Evolutionary conservation across 1,140 invertebrate genomes (phyloP).

Genomic region (Neocloeon triangulifer): DNA sequence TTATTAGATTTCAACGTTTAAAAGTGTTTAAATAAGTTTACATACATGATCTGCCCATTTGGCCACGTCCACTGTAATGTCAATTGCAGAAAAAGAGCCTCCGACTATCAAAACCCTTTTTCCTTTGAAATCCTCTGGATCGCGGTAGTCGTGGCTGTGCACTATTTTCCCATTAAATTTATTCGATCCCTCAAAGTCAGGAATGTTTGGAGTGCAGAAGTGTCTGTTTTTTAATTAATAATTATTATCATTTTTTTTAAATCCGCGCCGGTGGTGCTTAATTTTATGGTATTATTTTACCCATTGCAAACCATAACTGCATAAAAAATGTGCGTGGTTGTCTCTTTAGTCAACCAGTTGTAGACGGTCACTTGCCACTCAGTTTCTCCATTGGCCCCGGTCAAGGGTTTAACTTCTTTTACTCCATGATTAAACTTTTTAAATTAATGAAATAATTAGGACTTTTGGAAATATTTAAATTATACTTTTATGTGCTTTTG

Average conservation of each 20-base stretch:
- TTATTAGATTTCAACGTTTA: too few species aligned
- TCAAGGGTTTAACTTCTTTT: constrained; percentile 6
- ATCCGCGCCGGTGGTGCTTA: too few species aligned
- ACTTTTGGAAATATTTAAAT: too few species aligned
- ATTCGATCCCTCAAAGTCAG: constrained; percentile 26
- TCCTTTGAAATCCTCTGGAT: constrained; percentile 23
- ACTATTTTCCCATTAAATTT: constrained; percentile 29
- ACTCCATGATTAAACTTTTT: constrained; percentile 10
- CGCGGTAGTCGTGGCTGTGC: constrained; percentile 46
- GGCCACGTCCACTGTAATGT: constrained; percentile 35
- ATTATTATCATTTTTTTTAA: too few species aligned
- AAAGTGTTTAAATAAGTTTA: too few species aligned
- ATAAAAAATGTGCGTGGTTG: constrained; percentile 21
- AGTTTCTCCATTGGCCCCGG: neutral
- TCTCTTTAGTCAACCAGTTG: constrained; percentile 17
- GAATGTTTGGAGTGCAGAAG: constrained; percentile 33
- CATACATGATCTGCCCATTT: constrained; percentile 18
- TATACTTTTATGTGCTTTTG: constrained; percentile 24
- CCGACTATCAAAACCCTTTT: constrained; percentile 41
- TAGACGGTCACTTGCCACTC: constrained; percentile 12
- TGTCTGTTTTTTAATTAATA: too few species aligned
- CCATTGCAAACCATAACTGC: constrained; percentile 41
- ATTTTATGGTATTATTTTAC: constrained; percentile 20
- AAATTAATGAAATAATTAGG: too few species aligned
- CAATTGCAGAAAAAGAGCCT: constrained; percentile 37